Evolutionary conservation across 2,113 vertebrate genomes (phyloP).

Genomic region (Cettia cetti): DNA sequence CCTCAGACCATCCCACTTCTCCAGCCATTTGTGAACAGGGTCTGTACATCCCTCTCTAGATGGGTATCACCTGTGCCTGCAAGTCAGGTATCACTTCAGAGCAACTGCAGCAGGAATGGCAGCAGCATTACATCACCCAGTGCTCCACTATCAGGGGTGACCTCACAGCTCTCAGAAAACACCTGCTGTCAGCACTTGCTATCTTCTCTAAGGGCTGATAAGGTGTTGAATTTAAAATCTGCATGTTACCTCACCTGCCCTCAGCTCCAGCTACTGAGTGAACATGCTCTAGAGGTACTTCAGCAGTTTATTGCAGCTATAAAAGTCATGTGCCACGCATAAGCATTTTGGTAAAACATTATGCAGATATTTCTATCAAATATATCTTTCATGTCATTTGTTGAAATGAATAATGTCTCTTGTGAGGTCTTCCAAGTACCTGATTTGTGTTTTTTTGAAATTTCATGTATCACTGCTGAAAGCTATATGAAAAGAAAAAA

Average conservation of each 20-base stretch:
- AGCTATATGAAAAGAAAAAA: background rate
- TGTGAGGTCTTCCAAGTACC: background rate
- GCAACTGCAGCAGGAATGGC: background rate
- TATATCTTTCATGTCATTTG: background rate
- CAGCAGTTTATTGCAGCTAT: background rate
- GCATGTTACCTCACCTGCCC: background rate
- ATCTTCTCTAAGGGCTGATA: background rate
- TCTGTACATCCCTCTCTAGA: rapidly evolving
- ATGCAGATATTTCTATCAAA: background rate
- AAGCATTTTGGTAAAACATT: background rate
- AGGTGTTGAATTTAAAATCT: background rate
- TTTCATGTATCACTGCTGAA: background rate
- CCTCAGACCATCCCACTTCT: background rate
- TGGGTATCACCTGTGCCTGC: background rate
- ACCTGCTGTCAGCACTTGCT: background rate
- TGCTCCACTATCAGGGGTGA: background rate
- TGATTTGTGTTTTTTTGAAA: background rate
- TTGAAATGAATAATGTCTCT: background rate
- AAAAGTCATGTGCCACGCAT: background rate
- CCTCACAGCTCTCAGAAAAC: background rate
- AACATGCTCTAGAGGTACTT: background rate
- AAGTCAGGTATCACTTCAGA: background rate
- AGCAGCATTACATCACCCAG: background rate
- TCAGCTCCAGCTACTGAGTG: background rate
- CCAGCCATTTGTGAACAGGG: background rate